Percentiles rank a stretch among this genome's conserved stretches.
Evolutionary conservation across 2,888 invertebrate species (phyloP).

Genomic region (Drosophila birchii): DNA sequence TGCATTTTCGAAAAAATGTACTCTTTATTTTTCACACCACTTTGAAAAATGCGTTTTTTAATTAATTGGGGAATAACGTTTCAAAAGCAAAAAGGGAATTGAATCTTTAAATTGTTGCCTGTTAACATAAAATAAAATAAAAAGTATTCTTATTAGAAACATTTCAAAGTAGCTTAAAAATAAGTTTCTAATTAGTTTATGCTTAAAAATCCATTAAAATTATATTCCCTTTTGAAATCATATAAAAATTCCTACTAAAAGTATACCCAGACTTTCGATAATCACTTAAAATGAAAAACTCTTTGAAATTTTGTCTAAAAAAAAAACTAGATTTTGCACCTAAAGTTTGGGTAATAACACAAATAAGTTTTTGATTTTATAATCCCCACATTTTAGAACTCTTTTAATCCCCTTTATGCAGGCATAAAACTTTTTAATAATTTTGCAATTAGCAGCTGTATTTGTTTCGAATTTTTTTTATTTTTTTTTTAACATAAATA

Average conservation of each 20-base stretch:
- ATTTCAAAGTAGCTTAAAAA: neutral
- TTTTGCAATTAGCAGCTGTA: constrained; percentile 35
- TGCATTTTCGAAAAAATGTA: constrained; percentile 45
- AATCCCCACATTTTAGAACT: neutral
- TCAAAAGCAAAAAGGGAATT: constrained; percentile 20
- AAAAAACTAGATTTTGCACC: neutral
- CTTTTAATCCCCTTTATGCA: constrained; percentile 3
- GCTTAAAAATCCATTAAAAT: no score
- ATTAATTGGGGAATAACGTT: constrained; percentile 31
- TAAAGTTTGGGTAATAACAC: neutral
- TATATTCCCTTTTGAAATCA: no score
- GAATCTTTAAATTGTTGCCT: neutral
- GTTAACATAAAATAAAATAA: no score
- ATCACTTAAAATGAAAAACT: neutral
- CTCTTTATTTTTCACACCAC: neutral
- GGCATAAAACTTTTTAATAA: constrained; percentile 12
- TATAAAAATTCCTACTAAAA: no score
- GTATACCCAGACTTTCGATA: neutral
- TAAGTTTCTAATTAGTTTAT: neutral
- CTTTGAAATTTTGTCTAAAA: neutral
- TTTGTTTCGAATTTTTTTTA: constrained; percentile 1
- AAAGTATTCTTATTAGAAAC: neutral
- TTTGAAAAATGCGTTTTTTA: constrained; percentile 40
- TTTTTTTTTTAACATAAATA: neutral
- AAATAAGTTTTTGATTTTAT: neutral